Evolutionary conservation across 2,797 vertebrate species (phyloP), one percentile per base, ranked within the genome.

Genomic region (Microtus agrestis): DNA sequence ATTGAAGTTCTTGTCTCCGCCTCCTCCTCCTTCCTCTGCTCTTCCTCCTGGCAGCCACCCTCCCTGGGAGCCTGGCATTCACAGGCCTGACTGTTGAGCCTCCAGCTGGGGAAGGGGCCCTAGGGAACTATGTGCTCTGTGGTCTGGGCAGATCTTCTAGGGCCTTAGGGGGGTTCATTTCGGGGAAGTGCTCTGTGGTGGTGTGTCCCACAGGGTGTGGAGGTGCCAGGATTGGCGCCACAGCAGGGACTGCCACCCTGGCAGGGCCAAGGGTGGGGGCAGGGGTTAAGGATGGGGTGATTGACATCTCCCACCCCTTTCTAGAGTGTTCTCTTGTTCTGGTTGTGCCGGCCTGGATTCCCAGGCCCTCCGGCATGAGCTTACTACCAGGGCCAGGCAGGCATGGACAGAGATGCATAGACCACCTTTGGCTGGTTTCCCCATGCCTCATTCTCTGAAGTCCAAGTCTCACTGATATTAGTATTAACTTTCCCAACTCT

Each of bases 41-140:
- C 90, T 87, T 81, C 74, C 85, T 87, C 67, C 84, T 1, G 14
- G 92, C 94, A 77, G 96, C 69, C 94, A 96, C 85, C 96, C 96
- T 95, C 87, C 89, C 80, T n/a, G 89, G 92, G 91, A 96, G 97
- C 94, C 93, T 97, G 97, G 97, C 96, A 97, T 93, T 94, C 5
- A 40, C 94, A 96, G 88, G 94, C 79, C 76, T 97, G 94, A 48
- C 91, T 95, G 93, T 91, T 56, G 96, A 90, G 95, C 84, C 96
- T 97, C 95, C 90, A 91, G 96, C 95, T 89, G 91, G 96, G 97
- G 94, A 97, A 93, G 96, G 93, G 93, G 71, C 96, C 97, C 97
- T 90, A 61, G 96, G 97, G 94, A 96, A 40, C 96, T 77, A 56
- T 95, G 96, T 92, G 89, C 96, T 96, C 97, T 97, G 97, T 97